These are phyloP conservation scores for Sanderia malayensis DNA, from an alignment of 30 jellyfish, hydroid and myxozoan genomes.

Conservation along the genomic window DNA sequence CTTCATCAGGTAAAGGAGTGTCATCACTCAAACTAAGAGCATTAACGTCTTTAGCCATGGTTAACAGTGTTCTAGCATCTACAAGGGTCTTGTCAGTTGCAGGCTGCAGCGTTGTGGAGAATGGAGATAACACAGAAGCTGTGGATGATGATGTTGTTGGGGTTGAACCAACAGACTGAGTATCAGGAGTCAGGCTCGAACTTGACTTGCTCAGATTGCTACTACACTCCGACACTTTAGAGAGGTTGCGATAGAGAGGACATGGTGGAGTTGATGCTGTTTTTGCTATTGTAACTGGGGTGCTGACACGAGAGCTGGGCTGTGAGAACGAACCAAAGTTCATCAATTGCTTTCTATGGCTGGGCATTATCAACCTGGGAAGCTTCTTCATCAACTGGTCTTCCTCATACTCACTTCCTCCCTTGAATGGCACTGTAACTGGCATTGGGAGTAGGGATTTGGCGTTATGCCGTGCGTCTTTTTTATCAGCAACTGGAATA, in stretches of 20 bases:
- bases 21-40: background rate
- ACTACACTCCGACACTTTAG: slow-evolving; percentile 44
- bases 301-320: slow-evolving; percentile 64
- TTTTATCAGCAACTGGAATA: slow-evolving; percentile 19
- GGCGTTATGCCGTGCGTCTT: background rate
- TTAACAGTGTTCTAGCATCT: background rate
- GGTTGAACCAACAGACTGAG: slow-evolving; percentile 19
- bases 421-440: slow-evolving; percentile 48
- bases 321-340: slow-evolving; percentile 35
- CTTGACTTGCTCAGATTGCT: background rate
- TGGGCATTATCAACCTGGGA: slow-evolving; percentile 41
- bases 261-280: slow-evolving; percentile 74
- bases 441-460: slow-evolving; percentile 40
- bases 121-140: background rate
- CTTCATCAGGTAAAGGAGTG: slow-evolving; percentile 12
- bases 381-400: background rate
- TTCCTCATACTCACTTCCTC: background rate
- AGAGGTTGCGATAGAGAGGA: slow-evolving; percentile 31
- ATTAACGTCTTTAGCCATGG: background rate
- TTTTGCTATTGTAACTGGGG: slow-evolving; percentile 50
- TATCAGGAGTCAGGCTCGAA: background rate
- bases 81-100: background rate
- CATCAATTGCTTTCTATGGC: background rate
- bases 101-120: slow-evolving; percentile 11
- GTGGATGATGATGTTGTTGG: slow-evolving; percentile 13